A percentile compares a stretch with the other conserved stretches of the same genome.
These are phyloP conservation scores for Hesperia comma DNA, from an alignment of 2,888 invertebrate species.

Conservation along the genomic window DNA sequence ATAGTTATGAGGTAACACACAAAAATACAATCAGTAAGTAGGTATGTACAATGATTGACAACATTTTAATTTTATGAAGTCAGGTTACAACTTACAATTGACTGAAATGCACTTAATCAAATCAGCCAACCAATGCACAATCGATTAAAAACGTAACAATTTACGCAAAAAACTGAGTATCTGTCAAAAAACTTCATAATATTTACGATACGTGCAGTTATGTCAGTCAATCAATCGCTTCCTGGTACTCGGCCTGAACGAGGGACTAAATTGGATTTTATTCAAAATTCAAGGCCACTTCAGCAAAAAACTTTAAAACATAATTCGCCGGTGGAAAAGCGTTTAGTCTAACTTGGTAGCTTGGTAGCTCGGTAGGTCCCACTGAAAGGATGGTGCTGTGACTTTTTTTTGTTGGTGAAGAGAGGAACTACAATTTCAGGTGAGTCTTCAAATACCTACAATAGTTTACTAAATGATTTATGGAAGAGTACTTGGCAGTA, in stretches of 20 bases:
- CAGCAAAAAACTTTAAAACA: conserved; percentile 35
- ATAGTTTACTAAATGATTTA: no score
- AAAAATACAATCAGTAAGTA: no score
- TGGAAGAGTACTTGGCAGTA: no score
- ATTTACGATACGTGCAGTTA: conserved; percentile 25
- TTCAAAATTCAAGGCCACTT: conserved; percentile 33
- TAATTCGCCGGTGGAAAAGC: conserved; percentile 22
- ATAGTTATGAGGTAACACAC: no score
- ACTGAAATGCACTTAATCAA: neutral
- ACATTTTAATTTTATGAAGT: no score
- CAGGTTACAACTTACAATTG: no score
- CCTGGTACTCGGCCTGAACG: conserved; percentile 30
- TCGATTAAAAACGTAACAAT: neutral
- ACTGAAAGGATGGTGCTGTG: conserved; percentile 22
- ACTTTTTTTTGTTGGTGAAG: conserved; percentile 5
- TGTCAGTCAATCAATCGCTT: conserved; percentile 30
- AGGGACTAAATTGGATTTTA: conserved; percentile 35
- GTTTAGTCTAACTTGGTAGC: conserved; percentile 26
- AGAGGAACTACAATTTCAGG: neutral
- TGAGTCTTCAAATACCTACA: no score
- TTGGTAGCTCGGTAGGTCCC: conserved; percentile 15
- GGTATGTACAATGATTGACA: no score
- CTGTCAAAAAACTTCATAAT: conserved; percentile 19
- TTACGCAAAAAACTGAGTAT: neutral
- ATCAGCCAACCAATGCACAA: neutral